Evolutionary conservation across 2,113 vertebrate species (phyloP).

Genomic region (Sakesphorus luctuosus): DNA sequence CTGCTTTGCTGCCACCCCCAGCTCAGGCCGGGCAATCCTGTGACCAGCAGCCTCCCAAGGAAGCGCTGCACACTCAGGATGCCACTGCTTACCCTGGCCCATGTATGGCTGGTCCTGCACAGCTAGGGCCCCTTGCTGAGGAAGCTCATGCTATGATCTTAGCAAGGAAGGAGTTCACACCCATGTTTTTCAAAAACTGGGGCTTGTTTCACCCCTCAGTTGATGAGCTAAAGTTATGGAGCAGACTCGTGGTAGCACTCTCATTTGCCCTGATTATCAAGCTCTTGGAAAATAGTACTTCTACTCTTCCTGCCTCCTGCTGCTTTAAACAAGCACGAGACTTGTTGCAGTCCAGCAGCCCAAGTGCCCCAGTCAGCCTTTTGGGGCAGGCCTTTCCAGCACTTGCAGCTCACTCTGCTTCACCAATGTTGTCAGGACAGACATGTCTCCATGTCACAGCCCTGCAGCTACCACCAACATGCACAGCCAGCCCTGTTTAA

Average conservation of each 20-base stretch:
- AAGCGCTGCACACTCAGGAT: neutral
- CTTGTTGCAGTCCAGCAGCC: neutral
- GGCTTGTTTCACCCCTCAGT: neutral
- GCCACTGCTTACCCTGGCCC: neutral
- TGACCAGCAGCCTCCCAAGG: neutral
- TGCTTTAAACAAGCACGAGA: neutral
- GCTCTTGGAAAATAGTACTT: neutral
- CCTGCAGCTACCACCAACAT: neutral
- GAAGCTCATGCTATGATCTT: neutral
- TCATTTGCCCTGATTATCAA: neutral
- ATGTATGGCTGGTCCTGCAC: neutral
- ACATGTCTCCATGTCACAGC: neutral
- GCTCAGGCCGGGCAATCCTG: fast-evolving
- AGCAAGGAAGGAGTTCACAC: neutral
- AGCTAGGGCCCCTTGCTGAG: neutral
- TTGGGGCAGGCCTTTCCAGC: neutral
- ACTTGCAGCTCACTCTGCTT: neutral
- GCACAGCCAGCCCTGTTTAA: neutral
- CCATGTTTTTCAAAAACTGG: neutral
- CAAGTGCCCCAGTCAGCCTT: neutral
- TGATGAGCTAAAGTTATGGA: neutral
- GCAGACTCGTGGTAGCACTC: neutral
- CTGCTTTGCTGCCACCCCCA: neutral
- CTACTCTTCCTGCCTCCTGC: neutral
- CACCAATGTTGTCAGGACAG: neutral